phyloP scores from a whole-genome alignment of 2,797 vertebrate genomes.

The Ataeniobius toweri region DNA sequence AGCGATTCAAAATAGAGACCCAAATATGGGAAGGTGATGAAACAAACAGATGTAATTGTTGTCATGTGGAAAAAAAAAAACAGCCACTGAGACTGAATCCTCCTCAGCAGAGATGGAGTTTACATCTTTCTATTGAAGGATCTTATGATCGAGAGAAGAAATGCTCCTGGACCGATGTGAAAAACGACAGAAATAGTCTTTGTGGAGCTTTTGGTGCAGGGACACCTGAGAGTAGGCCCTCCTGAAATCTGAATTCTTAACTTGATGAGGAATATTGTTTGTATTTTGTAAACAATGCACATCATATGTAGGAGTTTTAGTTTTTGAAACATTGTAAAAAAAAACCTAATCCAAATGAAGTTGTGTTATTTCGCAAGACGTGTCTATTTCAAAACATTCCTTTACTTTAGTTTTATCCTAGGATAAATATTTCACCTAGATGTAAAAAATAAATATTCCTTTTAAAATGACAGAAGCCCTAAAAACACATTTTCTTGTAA shows the following conservation, averaged over 20 bases:
- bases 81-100: not conserved
- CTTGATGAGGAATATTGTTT: not conserved
- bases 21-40: not conserved
- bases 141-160: not conserved
- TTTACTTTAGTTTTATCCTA: not conserved
- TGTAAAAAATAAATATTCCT: not conserved
- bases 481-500: not conserved
- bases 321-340: not conserved
- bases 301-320: not conserved
- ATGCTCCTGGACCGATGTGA: not conserved
- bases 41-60: not conserved
- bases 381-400: no score
- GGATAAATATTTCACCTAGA: no score
- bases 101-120: not conserved
- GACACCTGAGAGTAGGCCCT: not conserved
- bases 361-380: no score
- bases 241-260: not conserved
- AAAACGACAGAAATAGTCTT: not conserved
- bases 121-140: not conserved
- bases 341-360: no score
- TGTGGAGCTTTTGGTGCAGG: not conserved
- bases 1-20: not conserved
- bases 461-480: not conserved
- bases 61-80: not conserved
- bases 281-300: no score